Base-by-base conservation (phyloP, 2,888 invertebrate genomes). In the Altica lythri region DNA sequence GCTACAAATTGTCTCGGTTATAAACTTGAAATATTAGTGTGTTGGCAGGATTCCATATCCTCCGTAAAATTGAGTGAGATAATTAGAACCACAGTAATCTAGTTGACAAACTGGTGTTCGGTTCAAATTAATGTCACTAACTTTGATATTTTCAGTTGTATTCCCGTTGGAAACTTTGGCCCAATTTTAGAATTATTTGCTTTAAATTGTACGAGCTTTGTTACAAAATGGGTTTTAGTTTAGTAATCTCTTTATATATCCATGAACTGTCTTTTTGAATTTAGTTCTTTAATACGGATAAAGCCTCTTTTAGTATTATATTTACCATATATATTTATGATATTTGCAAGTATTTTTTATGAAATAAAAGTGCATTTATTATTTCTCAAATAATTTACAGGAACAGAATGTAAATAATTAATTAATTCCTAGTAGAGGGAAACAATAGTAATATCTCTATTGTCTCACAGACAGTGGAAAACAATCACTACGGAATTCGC, bases 401-500 rank as follows among this genome's bases (percentile, higher is more conserved):
- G 3, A 19, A 4, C 38, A 19, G 4, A 38, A 38, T 10, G 38
- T 35, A 22, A 38, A 38, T 38, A 27, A 18, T 38, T 30, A 8
- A 27, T 38, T 29, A 48, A 48, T 18, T 38, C 48, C 1, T 30
- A 3, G 13, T 13, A 38, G 4, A 14, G 18, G n/a, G 16, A 5
- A 48, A 38, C 29, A 48, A 18, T 38, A 38, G 40, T 29, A 40
- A 30, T 38, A 19, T 22, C 8, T 13, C 34, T 30, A 34, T 45
- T 45, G 45, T 45, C 14, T 10, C 5, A 29, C 19, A 17, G 32
- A 18, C 43, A 27, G 12, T 9, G 8, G 38, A 34, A 43, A 45
- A 38, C 53, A 54, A 54, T 48, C 50, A 55, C 62, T 59, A 63
- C 58, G 38, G 59, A 63, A 66, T 65, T 65, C 66, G 47, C 57